Evolutionary conservation across 2,888 invertebrate species (phyloP).

Genomic region (Drosophila kuntzei): DNA sequence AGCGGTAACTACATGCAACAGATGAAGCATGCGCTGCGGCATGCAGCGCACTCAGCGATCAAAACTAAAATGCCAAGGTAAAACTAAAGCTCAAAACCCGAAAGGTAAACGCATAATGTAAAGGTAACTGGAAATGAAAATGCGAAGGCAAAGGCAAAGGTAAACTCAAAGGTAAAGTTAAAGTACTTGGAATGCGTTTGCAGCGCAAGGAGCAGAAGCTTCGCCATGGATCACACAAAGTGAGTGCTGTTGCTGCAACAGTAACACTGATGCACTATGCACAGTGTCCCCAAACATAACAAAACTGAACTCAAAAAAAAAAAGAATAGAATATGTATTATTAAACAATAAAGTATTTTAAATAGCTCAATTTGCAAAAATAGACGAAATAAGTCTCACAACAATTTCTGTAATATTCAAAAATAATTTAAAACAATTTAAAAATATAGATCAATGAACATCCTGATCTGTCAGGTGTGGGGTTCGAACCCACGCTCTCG

Average conservation of each 20-base stretch:
- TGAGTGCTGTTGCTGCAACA: slow-evolving; percentile 45
- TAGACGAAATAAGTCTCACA: no score
- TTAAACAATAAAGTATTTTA: no score
- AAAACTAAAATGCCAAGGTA: slow-evolving; percentile 63
- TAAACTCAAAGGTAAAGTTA: slow-evolving; percentile 40
- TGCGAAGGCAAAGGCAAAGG: slow-evolving; percentile 35
- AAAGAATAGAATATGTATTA: no score
- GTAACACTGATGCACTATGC: slow-evolving; percentile 27
- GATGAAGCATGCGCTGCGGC: slow-evolving; percentile 80
- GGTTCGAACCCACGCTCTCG: slow-evolving; percentile 25
- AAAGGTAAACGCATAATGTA: slow-evolving; percentile 42
- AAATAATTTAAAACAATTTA: neutral
- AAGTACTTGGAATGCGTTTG: slow-evolving; percentile 72
- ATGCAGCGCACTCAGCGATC: slow-evolving; percentile 66
- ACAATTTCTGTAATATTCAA: neutral
- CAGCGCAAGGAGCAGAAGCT: slow-evolving; percentile 57
- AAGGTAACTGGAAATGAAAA: slow-evolving; percentile 42
- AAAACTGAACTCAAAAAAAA: neutral
- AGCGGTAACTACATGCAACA: slow-evolving; percentile 81
- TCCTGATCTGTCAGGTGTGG: slow-evolving; percentile 8
- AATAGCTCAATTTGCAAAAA: no score
- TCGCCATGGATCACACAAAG: slow-evolving; percentile 76
- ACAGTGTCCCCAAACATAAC: slow-evolving; percentile 25
- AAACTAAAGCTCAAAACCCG: slow-evolving; percentile 54
- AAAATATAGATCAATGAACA: neutral